These are phyloP conservation scores for Sinohyriopsis cumingii DNA, from an alignment of 2,888 invertebrate genomes.

Conservation along the genomic window DNA sequence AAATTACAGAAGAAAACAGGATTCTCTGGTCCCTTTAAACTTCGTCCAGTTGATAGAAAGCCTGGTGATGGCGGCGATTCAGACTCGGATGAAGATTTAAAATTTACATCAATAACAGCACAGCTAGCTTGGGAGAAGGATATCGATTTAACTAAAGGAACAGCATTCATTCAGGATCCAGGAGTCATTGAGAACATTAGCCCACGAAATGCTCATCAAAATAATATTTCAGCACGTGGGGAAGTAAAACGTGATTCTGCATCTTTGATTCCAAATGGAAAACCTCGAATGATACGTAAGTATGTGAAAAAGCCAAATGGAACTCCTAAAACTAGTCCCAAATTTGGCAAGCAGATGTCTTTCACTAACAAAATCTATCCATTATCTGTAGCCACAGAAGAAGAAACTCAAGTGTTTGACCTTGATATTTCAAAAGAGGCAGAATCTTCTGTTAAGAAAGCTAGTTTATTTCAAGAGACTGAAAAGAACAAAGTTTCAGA, in stretches of 20 bases:
- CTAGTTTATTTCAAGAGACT: too few species aligned
- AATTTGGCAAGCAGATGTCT: slow-evolving; percentile 33
- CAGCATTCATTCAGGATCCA: slow-evolving; percentile 44
- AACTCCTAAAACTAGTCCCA: slow-evolving; percentile 48
- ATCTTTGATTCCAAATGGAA: slow-evolving; percentile 40
- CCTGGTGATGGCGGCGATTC: slow-evolving; percentile 13
- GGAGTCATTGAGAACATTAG: slow-evolving; percentile 26
- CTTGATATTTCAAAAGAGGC: too few species aligned
- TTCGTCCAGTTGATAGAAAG: slow-evolving; percentile 33
- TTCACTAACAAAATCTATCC: slow-evolving; percentile 28
- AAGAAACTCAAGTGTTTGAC: not conserved
- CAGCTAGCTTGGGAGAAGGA: slow-evolving; percentile 86
- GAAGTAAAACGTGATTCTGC: slow-evolving; percentile 11
- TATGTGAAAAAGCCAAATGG: slow-evolving; percentile 52
- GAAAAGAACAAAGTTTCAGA: too few species aligned
- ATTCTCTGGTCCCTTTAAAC: slow-evolving; percentile 38
- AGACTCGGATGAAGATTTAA: slow-evolving; percentile 42
- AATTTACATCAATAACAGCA: slow-evolving; percentile 58
- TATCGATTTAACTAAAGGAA: slow-evolving; percentile 73
- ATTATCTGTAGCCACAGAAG: slow-evolving; percentile 15
- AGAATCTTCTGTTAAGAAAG: too few species aligned
- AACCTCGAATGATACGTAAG: slow-evolving; percentile 30
- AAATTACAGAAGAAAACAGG: slow-evolving; percentile 53
- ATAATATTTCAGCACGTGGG: slow-evolving; percentile 11
- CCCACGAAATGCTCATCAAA: slow-evolving; percentile 2